Evolutionary conservation across 37 sponge, comb jelly and placozoan species (phyloP).

Genomic region (Tethya wilhelma): DNA sequence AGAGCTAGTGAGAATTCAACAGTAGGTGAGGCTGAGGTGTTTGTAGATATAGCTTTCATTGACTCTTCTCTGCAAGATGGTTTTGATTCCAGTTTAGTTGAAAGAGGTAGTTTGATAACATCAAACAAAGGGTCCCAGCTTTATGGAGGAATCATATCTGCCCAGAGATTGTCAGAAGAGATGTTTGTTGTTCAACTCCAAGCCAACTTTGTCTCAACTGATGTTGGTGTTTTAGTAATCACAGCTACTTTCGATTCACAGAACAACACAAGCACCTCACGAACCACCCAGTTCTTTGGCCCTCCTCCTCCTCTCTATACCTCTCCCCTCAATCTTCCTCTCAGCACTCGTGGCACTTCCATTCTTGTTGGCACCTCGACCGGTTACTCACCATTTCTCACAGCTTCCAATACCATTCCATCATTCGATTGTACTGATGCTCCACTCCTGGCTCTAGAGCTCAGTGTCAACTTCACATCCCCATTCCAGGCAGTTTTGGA

Average conservation of each 20-base stretch:
- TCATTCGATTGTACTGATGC: constrained; percentile 51
- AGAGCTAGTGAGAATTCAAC: neutral
- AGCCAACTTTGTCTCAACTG: constrained; percentile 14
- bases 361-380: constrained; percentile 17
- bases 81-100: neutral
- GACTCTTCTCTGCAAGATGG: neutral
- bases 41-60: constrained; percentile 41
- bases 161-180: neutral
- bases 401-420: constrained; percentile 26
- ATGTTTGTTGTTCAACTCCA: constrained; percentile 23
- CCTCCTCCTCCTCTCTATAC: constrained; percentile 19
- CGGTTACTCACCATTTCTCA: constrained; percentile 63
- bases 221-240: constrained; percentile 61
- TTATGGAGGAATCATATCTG: constrained; percentile 24
- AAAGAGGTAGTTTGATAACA: neutral
- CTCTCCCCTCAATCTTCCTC: constrained; percentile 1
- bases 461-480: constrained; percentile 21
- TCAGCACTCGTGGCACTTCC: neutral
- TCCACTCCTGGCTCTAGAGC: constrained; percentile 10
- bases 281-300: constrained; percentile 48
- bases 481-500: constrained; percentile 37
- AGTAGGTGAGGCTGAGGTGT: constrained; percentile 11
- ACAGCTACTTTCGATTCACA: constrained; percentile 38
- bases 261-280: constrained; percentile 11
- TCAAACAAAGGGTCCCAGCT: constrained; percentile 12